A percentile compares a stretch with the other conserved stretches of the same genome.
Conservation (phyloP, 2,797 vertebrate species). For the Karalla daura region DNA sequence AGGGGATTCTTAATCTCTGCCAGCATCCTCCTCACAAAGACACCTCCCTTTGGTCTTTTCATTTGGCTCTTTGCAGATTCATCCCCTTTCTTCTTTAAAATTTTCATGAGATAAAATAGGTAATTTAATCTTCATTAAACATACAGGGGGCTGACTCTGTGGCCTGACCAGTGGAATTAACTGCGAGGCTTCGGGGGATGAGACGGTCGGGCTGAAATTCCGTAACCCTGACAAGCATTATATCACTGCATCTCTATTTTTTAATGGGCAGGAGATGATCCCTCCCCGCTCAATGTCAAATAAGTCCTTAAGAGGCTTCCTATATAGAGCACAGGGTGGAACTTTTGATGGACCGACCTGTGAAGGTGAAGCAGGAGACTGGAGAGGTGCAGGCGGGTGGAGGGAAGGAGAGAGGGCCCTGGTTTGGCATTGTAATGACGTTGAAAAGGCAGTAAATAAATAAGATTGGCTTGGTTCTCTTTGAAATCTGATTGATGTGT, state of each 20-base stretch:
- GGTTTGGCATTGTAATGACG: constrained; percentile 78
- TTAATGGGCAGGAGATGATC: constrained; percentile 69
- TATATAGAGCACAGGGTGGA: constrained; percentile 44
- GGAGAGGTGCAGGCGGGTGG: constrained; percentile 35
- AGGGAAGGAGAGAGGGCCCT: constrained; percentile 45
- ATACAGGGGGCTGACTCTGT: constrained; percentile 67
- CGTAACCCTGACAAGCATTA: constrained; percentile 69
- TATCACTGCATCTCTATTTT: constrained; percentile 69
- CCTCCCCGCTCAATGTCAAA: constrained; percentile 69
- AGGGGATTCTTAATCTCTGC: constrained; percentile 44
- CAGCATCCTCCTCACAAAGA: constrained; percentile 38
- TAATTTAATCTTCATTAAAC: constrained; percentile 86
- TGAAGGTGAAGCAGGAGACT: constrained; percentile 75
- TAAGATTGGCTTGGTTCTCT: constrained; percentile 75
- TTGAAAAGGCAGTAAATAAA: constrained; percentile 83
- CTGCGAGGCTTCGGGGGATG: constrained; percentile 64
- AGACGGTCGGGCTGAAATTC: constrained; percentile 64
- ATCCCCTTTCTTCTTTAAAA: constrained; percentile 69
- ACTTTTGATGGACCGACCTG: constrained; percentile 75
- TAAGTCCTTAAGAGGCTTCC: constrained; percentile 61
- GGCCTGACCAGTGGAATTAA: constrained; percentile 74
- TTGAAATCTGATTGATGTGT: constrained; percentile 84
- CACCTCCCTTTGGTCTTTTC: constrained; percentile 49
- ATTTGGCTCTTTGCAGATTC: constrained; percentile 67
- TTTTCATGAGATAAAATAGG: constrained; percentile 82